These are phyloP conservation scores for Latrodectus geometricus DNA, from an alignment of 1,140 invertebrate genomes.

Conservation along the genomic window DNA sequence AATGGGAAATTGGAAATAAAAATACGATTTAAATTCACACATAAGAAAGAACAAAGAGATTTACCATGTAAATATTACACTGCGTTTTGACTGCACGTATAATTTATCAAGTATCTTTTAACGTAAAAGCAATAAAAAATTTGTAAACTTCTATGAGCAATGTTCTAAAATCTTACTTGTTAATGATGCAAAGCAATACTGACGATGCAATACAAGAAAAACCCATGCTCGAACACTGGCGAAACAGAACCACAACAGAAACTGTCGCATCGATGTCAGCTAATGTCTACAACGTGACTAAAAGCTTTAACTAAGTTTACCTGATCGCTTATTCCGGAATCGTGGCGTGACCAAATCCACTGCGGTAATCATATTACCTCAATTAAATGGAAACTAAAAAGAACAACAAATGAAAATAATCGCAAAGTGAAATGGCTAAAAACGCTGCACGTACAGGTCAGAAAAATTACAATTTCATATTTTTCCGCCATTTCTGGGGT, in stretches of 20 bases:
- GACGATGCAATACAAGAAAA: too few species aligned
- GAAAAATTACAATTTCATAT: slow-evolving; percentile 22
- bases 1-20: too few species aligned
- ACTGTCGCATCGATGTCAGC: slow-evolving; percentile 1
- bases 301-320: neutral
- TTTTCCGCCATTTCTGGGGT: neutral
- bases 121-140: too few species aligned
- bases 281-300: slow-evolving; percentile 8
- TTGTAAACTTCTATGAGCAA: too few species aligned
- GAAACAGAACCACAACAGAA: neutral
- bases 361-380: slow-evolving; percentile 17
- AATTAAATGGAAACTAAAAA: slow-evolving; percentile 22
- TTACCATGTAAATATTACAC: too few species aligned
- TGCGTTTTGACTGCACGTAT: too few species aligned
- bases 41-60: too few species aligned
- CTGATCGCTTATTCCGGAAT: neutral
- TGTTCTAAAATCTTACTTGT: too few species aligned
- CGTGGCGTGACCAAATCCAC: slow-evolving; percentile 4
- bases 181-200: too few species aligned
- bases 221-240: neutral
- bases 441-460: neutral
- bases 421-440: neutral
- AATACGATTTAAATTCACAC: too few species aligned
- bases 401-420: neutral
- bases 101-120: too few species aligned